These are phyloP conservation scores for Sebastes itinus DNA, from an alignment of 2,797 vertebrate genomes.

Conservation along the genomic window DNA sequence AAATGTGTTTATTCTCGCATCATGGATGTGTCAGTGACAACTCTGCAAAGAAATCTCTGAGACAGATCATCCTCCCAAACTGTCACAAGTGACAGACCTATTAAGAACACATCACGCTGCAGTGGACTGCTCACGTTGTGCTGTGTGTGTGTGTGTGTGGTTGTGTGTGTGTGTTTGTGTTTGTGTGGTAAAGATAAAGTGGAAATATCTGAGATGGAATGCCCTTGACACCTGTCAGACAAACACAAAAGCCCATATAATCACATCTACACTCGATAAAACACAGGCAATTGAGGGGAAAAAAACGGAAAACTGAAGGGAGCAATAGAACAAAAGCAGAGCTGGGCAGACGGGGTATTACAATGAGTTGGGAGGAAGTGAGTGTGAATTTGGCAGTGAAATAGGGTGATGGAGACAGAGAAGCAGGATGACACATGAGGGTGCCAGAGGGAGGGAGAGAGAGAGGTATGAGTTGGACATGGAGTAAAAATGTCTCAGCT, in stretches of 20 bases:
- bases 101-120: slow-evolving; percentile 77
- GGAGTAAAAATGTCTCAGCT: slow-evolving; percentile 39
- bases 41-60: slow-evolving; percentile 66
- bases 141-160: slow-evolving; percentile 1
- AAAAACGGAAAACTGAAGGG: slow-evolving; percentile 9
- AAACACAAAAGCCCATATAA: slow-evolving; percentile 71
- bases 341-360: slow-evolving; percentile 40
- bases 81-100: slow-evolving; percentile 80
- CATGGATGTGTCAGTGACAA: slow-evolving; percentile 70
- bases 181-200: slow-evolving; percentile 47
- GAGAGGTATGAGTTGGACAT: slow-evolving; percentile 18
- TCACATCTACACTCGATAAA: slow-evolving; percentile 68
- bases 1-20: slow-evolving; percentile 76
- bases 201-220: slow-evolving; percentile 62
- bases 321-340: slow-evolving; percentile 42
- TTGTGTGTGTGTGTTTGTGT: slow-evolving; percentile 7
- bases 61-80: slow-evolving; percentile 73
- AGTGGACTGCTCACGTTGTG: slow-evolving; percentile 51
- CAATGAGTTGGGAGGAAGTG: slow-evolving; percentile 31
- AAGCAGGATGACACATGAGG: slow-evolving; percentile 33
- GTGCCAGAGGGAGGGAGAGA: slow-evolving; percentile 15
- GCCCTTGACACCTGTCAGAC: slow-evolving; percentile 76
- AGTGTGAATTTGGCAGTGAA: slow-evolving; percentile 41
- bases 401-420: slow-evolving; percentile 46
- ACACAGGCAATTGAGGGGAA: slow-evolving; percentile 33